Conservation (phyloP, 2,113 vertebrate genomes). For the Hyaena hyaena region DNA sequence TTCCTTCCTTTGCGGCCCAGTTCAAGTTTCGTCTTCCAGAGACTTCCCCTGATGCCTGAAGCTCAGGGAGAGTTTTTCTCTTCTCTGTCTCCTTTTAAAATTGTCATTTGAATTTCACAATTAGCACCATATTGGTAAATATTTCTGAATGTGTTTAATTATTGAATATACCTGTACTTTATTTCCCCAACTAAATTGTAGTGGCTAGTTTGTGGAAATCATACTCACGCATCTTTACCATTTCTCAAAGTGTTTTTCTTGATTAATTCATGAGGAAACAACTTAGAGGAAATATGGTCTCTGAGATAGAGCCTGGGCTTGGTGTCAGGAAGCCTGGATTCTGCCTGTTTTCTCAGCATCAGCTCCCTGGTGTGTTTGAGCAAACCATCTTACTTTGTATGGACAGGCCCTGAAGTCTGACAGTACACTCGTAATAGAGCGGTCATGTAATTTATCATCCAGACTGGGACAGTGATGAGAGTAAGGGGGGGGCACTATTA, state of each 20-base stretch:
- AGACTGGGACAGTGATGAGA: background rate
- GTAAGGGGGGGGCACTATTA: background rate
- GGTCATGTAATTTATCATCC: background rate
- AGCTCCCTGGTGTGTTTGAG: background rate
- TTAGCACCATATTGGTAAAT: background rate
- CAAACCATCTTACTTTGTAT: background rate
- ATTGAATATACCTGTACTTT: background rate
- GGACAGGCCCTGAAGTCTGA: background rate
- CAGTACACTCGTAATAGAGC: fast-evolving
- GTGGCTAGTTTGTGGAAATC: background rate
- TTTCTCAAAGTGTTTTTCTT: conserved; percentile 7
- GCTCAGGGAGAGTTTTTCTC: background rate
- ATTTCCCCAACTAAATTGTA: background rate
- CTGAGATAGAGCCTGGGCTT: background rate
- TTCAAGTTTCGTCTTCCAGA: background rate
- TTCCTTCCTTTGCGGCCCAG: background rate
- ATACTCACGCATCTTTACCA: background rate
- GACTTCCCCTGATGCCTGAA: background rate
- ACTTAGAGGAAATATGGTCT: conserved; percentile 51
- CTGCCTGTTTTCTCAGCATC: background rate
- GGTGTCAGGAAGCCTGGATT: conserved; percentile 46
- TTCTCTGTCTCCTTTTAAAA: background rate
- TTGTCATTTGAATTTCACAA: background rate
- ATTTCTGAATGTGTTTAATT: background rate
- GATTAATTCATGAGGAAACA: conserved; percentile 54